Evolutionary conservation across 2,113 vertebrate genomes (phyloP), one percentile per base, ranked within the genome.

Genomic region (Orcinus orca): DNA sequence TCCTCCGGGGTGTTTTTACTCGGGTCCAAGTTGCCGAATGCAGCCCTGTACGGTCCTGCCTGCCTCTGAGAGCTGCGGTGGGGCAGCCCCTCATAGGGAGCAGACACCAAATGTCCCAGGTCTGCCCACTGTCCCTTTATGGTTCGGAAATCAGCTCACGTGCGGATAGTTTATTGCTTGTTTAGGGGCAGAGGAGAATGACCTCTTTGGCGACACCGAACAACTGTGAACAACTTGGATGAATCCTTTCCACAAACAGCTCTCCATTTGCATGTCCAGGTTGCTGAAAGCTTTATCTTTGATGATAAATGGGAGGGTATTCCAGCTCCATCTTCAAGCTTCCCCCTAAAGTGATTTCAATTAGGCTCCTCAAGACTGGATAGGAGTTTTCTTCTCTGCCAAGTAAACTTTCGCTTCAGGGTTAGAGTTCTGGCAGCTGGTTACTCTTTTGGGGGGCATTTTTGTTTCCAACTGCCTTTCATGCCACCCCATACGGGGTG

Each of bases 201-300:
- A 81, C 65, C 18, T 96, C 85, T 88, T 55, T 93, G 93, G 97
- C 85, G 83, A 97, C 97, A 77, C 88, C 97, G 97, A 98, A 97
- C 82, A 97, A 85, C 93, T 95, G 89, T 95, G 97, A 98, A 96
- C 93, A 96, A 94, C 85, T 95, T 95, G 2, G 92, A 63, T 97
- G 98, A 98, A 98, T 97, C 97, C 96, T 98, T 97, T 98, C 85
- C 76, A 97, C 89, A 98, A 97, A 96, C 97, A 97, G 90, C 85
- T 96, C 97, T 97, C 93, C 86, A 36, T 97, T 98, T 98, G 92
- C 97, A 88, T 55, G 55, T 77, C 93, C 88, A 81, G 96, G 77
- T 82, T 96, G 90, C 60, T 76, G 77, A 96, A 90, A 97, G 67
- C 70, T 98, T 98, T 97, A 95, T 97, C 97, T 98, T 47, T 95